A percentile compares a stretch with the other conserved stretches of the same genome.
phyloP scores from a whole-genome alignment of 2,888 invertebrate genomes.

The Platycnemis pennipes region DNA sequence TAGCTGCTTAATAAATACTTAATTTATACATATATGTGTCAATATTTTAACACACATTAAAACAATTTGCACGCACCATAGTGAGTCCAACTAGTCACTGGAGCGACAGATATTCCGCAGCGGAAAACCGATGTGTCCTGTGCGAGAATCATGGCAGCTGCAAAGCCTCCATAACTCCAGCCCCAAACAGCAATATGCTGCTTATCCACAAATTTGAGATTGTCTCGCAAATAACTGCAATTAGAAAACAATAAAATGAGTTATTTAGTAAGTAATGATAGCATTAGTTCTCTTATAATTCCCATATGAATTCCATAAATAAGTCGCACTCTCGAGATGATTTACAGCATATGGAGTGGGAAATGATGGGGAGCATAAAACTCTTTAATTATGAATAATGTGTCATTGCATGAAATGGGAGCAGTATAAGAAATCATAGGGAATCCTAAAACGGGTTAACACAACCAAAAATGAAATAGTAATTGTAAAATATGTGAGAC shows the following conservation, averaged over 20 bases:
- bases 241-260: slow-evolving; percentile 70
- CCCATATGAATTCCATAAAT: background rate
- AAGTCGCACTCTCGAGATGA: too few species aligned
- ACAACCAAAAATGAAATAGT: too few species aligned
- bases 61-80: slow-evolving; percentile 83
- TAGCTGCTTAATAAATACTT: too few species aligned
- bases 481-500: too few species aligned
- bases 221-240: slow-evolving; percentile 86
- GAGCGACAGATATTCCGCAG: slow-evolving; percentile 93
- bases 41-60: too few species aligned
- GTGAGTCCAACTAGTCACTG: slow-evolving; percentile 91
- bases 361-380: too few species aligned
- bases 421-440: too few species aligned
- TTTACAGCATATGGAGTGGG: too few species aligned
- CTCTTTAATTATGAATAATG: too few species aligned
- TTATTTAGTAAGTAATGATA: background rate
- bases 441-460: too few species aligned
- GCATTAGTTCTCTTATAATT: background rate
- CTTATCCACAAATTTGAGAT: slow-evolving; percentile 90
- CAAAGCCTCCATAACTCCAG: slow-evolving; percentile 93
- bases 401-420: too few species aligned
- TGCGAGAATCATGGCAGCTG: slow-evolving; percentile 89
- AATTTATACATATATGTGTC: too few species aligned
- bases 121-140: slow-evolving; percentile 89
- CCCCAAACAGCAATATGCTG: slow-evolving; percentile 92